phyloP scores from a whole-genome alignment of 2,113 vertebrate species.

The Lota lota region DNA sequence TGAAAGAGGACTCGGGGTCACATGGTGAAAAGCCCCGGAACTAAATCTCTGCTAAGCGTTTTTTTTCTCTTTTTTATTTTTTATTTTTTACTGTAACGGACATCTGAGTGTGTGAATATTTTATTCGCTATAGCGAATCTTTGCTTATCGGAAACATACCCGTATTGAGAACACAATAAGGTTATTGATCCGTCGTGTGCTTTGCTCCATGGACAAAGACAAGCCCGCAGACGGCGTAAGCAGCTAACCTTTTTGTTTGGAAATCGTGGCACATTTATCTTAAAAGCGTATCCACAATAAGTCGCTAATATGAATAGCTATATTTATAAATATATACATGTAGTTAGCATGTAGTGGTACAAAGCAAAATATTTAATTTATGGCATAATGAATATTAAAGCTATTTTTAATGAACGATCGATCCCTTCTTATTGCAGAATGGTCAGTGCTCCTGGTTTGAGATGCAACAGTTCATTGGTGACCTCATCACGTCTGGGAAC shows the following conservation, averaged over 20 bases:
- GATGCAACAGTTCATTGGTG: constrained; percentile 75
- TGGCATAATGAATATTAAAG: no score
- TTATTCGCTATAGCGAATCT: not conserved
- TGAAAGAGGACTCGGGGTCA: constrained; percentile 21
- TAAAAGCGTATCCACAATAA: no score
- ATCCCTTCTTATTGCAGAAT: constrained; percentile 37
- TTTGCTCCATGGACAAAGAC: constrained; percentile 67
- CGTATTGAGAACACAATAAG: no score
- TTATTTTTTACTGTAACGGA: no score
- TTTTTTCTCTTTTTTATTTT: constrained; percentile 2
- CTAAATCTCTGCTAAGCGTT: constrained; percentile 18
- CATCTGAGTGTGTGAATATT: no score
- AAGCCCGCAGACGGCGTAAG: constrained; percentile 62
- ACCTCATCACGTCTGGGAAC: constrained; percentile 67
- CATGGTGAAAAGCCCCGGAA: constrained; percentile 55
- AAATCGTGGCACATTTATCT: not conserved
- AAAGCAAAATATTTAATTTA: no score
- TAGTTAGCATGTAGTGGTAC: no score
- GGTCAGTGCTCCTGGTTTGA: constrained; percentile 74
- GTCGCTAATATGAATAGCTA: no score
- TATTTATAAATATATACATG: no score
- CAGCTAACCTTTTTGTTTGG: constrained; percentile 13
- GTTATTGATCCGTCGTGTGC: not conserved
- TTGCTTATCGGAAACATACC: no score
- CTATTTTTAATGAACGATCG: no score